A percentile compares a stretch with the other conserved stretches of the same genome.
phyloP scores from a whole-genome alignment of 2,797 vertebrate genomes.

The Dryobates pubescens region DNA sequence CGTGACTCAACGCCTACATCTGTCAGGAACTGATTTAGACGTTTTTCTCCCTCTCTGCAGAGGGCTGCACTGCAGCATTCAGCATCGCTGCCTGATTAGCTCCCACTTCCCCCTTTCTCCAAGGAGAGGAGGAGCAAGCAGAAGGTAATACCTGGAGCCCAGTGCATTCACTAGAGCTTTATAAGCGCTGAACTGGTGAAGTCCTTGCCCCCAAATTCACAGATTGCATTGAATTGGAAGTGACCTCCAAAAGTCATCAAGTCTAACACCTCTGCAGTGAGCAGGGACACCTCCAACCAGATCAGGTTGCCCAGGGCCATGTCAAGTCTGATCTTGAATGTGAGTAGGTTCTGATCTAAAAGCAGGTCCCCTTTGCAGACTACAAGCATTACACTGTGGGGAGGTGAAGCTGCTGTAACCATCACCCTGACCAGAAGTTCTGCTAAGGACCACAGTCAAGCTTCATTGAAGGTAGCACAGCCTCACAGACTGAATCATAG shows the following conservation, averaged over 20 bases:
- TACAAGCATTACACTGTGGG: background rate
- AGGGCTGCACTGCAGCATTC: background rate
- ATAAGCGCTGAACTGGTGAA: background rate
- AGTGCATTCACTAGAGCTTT: background rate
- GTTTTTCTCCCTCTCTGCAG: background rate
- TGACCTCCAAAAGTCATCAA: no score
- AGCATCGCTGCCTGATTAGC: background rate
- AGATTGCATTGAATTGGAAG: no score
- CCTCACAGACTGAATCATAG: background rate
- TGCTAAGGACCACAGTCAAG: background rate
- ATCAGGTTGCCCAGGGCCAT: no score
- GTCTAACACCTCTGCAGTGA: no score
- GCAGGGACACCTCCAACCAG: no score
- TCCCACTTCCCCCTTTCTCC: background rate
- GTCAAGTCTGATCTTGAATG: no score
- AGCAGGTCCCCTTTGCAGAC: background rate
- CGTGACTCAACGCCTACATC: background rate
- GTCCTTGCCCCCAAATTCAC: background rate
- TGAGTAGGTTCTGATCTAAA: background rate
- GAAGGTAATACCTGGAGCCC: background rate
- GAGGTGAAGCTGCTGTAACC: background rate
- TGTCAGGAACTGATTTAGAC: background rate
- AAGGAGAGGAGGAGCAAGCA: background rate
- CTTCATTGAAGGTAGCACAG: background rate
- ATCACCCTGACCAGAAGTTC: background rate